phyloP scores from a whole-genome alignment of 2,888 invertebrate genomes.

The Slavum lentiscoides region DNA sequence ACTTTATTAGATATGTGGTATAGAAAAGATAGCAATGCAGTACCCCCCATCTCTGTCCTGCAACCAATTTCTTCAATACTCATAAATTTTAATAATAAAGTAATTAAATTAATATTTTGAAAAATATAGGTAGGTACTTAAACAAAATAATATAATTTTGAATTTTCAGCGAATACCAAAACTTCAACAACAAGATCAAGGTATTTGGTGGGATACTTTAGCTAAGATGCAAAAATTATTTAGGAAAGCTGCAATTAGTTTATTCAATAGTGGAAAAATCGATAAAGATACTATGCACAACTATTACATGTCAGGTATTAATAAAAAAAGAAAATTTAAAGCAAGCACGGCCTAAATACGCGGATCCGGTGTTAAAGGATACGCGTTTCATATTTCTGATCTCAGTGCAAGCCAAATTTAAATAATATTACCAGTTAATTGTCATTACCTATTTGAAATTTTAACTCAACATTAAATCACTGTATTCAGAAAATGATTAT shows the following conservation, averaged over 20 bases:
- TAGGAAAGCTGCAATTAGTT: conserved; percentile 85
- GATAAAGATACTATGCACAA: conserved; percentile 93
- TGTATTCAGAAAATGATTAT: no score
- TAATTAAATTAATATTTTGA: conserved; percentile 59
- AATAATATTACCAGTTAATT: no score
- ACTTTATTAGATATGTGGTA: conserved; percentile 91
- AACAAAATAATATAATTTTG: conserved; percentile 13
- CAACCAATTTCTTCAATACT: conserved; percentile 97
- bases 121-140: no score
- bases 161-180: conserved; percentile 80
- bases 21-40: conserved; percentile 92
- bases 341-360: neutral
- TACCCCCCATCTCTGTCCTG: conserved; percentile 90
- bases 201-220: conserved; percentile 96
- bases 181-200: conserved; percentile 93
- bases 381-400: neutral
- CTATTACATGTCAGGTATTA: conserved; percentile 94
- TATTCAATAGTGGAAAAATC: conserved; percentile 81
- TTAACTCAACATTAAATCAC: no score
- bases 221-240: conserved; percentile 93
- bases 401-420: neutral
- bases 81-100: conserved; percentile 97
- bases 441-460: no score
- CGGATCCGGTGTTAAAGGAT: neutral
- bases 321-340: conserved; percentile 15